phyloP scores from a whole-genome alignment of 1,140 invertebrate species.

The Brachionus paranguensis region DNA sequence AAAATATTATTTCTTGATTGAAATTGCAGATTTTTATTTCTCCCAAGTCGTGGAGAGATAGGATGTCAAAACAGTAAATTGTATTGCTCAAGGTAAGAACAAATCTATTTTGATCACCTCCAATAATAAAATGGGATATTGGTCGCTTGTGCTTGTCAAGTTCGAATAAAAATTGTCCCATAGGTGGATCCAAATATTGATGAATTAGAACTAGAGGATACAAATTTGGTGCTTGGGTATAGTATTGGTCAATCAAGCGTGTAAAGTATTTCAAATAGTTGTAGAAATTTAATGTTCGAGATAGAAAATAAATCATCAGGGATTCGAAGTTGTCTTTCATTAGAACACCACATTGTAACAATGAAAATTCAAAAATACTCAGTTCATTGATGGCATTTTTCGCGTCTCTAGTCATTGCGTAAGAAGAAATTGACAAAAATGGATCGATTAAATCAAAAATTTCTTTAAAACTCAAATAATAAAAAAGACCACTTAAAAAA shows the following conservation, averaged over 20 bases:
- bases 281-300: conserved; percentile 49
- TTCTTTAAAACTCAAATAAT: background rate
- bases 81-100: background rate
- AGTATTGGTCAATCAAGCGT: conserved; percentile 48
- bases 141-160: background rate
- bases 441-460: background rate
- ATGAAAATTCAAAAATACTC: background rate
- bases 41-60: background rate
- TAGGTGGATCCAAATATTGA: conserved; percentile 45
- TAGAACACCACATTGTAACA: background rate
- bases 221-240: conserved; percentile 46
- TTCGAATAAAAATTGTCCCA: background rate
- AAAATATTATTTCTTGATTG: background rate
- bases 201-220: conserved; percentile 49
- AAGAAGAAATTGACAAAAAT: background rate
- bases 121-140: background rate
- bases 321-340: background rate
- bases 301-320: conserved; percentile 46
- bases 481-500: background rate
- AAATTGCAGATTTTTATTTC: background rate
- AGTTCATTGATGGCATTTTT: background rate
- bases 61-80: background rate
- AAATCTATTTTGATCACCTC: background rate
- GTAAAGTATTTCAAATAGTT: conserved; percentile 46
- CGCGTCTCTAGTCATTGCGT: background rate